phyloP scores from a whole-genome alignment of 1,140 invertebrate genomes.

The Acromyrmex heyeri region DNA sequence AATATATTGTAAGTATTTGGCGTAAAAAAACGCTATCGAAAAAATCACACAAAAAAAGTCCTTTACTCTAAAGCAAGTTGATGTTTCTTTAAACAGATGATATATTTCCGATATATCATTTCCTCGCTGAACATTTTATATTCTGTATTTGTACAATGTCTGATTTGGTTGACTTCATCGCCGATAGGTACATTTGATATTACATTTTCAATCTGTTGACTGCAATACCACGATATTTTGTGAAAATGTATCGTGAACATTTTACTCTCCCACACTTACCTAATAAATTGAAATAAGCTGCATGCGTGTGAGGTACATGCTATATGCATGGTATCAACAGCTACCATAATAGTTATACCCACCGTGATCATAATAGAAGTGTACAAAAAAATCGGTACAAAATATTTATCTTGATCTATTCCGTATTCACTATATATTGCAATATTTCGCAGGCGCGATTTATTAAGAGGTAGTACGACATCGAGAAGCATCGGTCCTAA shows the following conservation, averaged over 20 bases:
- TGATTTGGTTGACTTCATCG: not conserved
- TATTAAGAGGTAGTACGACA: slow-evolving; percentile 31
- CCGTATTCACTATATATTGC: slow-evolving; percentile 12
- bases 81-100: slow-evolving; percentile 42
- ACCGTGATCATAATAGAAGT: not conserved
- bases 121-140: not conserved
- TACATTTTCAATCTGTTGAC: slow-evolving; percentile 11
- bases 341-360: slow-evolving; percentile 15
- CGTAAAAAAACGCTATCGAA: not conserved
- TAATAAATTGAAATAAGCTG: slow-evolving; percentile 21
- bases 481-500: slow-evolving; percentile 33
- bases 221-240: not conserved
- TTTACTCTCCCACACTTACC: slow-evolving; percentile 17
- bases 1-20: not conserved
- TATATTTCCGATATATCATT: slow-evolving; percentile 41
- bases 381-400: slow-evolving; percentile 1
- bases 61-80: slow-evolving; percentile 47
- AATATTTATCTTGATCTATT: slow-evolving; percentile 23
- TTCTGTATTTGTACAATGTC: not conserved
- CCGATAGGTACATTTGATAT: not conserved
- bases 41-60: not conserved
- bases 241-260: not conserved
- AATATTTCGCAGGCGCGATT: not conserved
- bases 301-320: slow-evolving; percentile 38
- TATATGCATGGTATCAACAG: slow-evolving; percentile 35